Percentiles rank a stretch among this genome's conserved stretches.
Evolutionary conservation across 23 tunicate species (phyloP).

Genomic region (Corella eumyota): DNA sequence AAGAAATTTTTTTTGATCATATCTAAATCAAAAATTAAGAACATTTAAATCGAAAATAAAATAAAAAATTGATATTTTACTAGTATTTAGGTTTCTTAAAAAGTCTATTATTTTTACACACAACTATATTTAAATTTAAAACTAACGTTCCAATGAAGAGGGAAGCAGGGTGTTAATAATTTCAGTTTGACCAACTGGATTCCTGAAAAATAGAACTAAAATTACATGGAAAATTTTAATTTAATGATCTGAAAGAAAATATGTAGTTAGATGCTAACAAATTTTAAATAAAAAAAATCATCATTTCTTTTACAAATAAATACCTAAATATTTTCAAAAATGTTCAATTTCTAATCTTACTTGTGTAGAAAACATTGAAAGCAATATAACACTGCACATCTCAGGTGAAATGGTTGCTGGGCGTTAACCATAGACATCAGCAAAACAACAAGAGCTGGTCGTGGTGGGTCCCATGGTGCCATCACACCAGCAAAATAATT

Average conservation of each 20-base stretch:
- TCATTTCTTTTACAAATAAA: too few relatives aligned
- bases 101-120: too few relatives aligned
- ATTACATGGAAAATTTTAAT: too few relatives aligned
- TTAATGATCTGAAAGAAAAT: too few relatives aligned
- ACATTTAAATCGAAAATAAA: too few relatives aligned
- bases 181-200: constrained; percentile 51
- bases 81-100: too few relatives aligned
- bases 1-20: too few relatives aligned
- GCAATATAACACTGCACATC: constrained; percentile 90
- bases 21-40: too few relatives aligned
- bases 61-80: too few relatives aligned
- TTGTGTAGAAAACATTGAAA: constrained; percentile 76
- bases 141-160: constrained; percentile 68
- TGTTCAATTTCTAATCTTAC: constrained; percentile 2
- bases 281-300: too few relatives aligned
- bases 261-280: not conserved
- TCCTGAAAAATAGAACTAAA: constrained; percentile 6
- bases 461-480: constrained; percentile 96
- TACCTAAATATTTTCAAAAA: too few relatives aligned
- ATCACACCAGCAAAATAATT: constrained; percentile 42
- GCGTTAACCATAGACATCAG: constrained; percentile 95
- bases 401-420: constrained; percentile 73
- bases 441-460: constrained; percentile 89
- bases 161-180: constrained; percentile 76
- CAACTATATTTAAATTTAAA: too few relatives aligned